These are phyloP conservation scores for Diaphora mendica DNA, from an alignment of 2,888 invertebrate species.

Conservation along the genomic window DNA sequence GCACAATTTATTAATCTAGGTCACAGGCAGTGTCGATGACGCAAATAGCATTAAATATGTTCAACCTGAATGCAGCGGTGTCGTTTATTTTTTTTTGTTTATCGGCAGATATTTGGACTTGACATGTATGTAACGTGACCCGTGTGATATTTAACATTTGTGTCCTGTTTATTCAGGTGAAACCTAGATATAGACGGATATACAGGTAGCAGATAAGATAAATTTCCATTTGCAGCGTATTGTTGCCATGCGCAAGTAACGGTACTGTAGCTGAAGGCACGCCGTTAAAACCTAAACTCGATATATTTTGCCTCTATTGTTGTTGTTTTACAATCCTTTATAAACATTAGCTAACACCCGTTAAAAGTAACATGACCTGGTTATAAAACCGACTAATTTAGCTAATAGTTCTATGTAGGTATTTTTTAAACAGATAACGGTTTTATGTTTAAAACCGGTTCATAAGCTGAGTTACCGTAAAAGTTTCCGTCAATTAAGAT, in stretches of 20 bases:
- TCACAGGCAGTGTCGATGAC: slow-evolving; percentile 39
- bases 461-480: slow-evolving; percentile 46
- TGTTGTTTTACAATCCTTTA: slow-evolving; percentile 46
- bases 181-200: slow-evolving; percentile 56
- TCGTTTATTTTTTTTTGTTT: slow-evolving; percentile 22
- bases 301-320: slow-evolving; percentile 50
- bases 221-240: slow-evolving; percentile 52
- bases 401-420: slow-evolving; percentile 29
- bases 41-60: slow-evolving; percentile 32
- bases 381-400: slow-evolving; percentile 43
- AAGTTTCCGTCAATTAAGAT: slow-evolving; percentile 54
- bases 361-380: slow-evolving; percentile 48
- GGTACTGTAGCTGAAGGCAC: slow-evolving; percentile 42
- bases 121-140: slow-evolving; percentile 21
- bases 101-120: slow-evolving; percentile 11
- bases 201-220: slow-evolving; percentile 56
- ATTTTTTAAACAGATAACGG: slow-evolving; percentile 45
- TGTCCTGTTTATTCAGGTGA: slow-evolving; percentile 61
- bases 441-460: slow-evolving; percentile 58
- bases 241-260: slow-evolving; percentile 54
- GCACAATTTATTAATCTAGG: slow-evolving; percentile 41
- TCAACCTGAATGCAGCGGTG: slow-evolving; percentile 25
- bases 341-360: slow-evolving; percentile 44
- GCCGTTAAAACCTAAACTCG: slow-evolving; percentile 32
- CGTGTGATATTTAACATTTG: slow-evolving; percentile 32